These are phyloP conservation scores for Diadema setosum DNA, from an alignment of 35 echinoderm and acorn worm genomes.

Conservation along the genomic window DNA sequence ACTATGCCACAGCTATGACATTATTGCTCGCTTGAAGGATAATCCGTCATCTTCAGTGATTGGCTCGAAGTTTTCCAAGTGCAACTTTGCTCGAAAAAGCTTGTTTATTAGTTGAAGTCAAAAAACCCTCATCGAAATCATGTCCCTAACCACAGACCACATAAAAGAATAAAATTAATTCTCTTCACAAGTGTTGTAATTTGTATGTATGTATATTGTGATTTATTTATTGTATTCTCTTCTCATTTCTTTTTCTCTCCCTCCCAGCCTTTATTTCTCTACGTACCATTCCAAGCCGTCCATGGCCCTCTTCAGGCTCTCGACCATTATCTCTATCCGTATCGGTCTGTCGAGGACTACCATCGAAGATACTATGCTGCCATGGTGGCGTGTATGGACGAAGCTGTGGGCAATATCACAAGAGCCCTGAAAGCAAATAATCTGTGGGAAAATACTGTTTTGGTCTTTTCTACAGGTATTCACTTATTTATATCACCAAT, in stretches of 20 bases:
- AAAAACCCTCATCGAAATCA: too few species aligned
- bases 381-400: constrained; percentile 93
- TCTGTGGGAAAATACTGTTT: constrained; percentile 77
- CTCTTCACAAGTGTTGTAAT: too few species aligned
- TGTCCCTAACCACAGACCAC: too few species aligned
- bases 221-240: too few species aligned
- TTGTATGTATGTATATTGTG: too few species aligned
- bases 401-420: constrained; percentile 84
- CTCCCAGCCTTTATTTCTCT: constrained; percentile 82
- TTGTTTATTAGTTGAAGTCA: too few species aligned
- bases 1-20: too few species aligned
- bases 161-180: too few species aligned
- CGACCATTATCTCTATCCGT: constrained; percentile 51
- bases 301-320: constrained; percentile 81
- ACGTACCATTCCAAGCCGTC: constrained; percentile 82
- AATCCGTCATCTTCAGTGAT: too few species aligned
- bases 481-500: neutral
- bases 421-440: constrained; percentile 37
- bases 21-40: too few species aligned
- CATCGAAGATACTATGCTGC: constrained; percentile 51
- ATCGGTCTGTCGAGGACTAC: constrained; percentile 54
- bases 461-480: constrained; percentile 91
- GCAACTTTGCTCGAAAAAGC: too few species aligned
- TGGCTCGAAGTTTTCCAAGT: too few species aligned
- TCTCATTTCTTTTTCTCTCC: neutral